phyloP scores from a whole-genome alignment of 2,888 invertebrate genomes.

The Nezara viridula region DNA sequence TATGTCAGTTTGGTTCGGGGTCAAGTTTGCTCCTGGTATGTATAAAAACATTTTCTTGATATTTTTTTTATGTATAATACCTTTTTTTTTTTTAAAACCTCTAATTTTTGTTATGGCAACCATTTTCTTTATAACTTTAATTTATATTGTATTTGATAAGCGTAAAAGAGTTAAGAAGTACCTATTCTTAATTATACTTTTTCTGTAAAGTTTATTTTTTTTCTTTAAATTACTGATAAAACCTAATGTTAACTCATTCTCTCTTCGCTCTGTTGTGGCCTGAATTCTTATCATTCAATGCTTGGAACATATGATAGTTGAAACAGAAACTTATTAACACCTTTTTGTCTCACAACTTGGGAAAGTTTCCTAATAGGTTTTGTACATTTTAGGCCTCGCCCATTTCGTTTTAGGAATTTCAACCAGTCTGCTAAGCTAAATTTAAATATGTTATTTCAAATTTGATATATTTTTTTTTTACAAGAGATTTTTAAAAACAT shows the following conservation, averaged over 20 bases:
- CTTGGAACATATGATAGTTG: background rate
- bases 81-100: no score
- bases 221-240: background rate
- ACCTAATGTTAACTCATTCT: background rate
- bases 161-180: background rate
- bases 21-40: slow-evolving; percentile 84
- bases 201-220: background rate
- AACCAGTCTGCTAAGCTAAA: background rate
- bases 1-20: slow-evolving; percentile 94
- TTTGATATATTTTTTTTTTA: no score
- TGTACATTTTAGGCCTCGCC: slow-evolving; percentile 14
- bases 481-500: no score
- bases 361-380: slow-evolving; percentile 43
- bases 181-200: background rate
- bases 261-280: background rate
- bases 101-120: no score
- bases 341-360: background rate
- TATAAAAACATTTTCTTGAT: background rate
- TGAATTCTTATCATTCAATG: background rate
- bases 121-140: background rate
- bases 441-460: no score
- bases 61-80: no score
- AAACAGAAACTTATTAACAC: background rate
- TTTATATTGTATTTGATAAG: background rate
- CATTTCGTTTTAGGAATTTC: background rate